Base-by-base conservation (phyloP, 2,113 vertebrate species). In the Mustela lutreola region DNA sequence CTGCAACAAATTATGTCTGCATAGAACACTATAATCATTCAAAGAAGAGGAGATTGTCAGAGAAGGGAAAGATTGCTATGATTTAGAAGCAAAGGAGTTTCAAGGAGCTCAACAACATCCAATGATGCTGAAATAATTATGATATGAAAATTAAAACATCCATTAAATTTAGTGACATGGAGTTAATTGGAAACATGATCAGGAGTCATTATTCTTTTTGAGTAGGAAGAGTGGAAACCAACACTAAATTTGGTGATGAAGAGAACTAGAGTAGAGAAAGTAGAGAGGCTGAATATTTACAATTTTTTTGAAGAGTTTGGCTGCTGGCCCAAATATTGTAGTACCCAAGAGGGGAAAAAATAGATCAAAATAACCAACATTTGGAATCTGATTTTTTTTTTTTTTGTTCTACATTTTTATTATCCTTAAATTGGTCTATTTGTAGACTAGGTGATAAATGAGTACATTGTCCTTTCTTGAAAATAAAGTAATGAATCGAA, bases 401-500 rank as follows among this genome's bases (percentile, higher is more conserved):
- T 5, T 42, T 4, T 79, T 9, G 39, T 75, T 78, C 2, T 4
- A 83, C 3, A 11, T 28, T 19, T 58, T 76, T 26, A 16, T 81
- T 78, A 24, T 84, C 1, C 70, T 94, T 76, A 84, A 75, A 83
- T 28, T 79, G 24, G 58, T 53, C 15, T 16, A 36, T 94, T 84
- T 83, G 12, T 70, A 93, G 71, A 76, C 3, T 21, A 63, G 7
- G 0, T 75, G n/a, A 73, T 36, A 73, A 58, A 65, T 82, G 33
- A 18, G 1, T 73, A 48, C 4, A 39, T 50, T 73, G 14, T 60
- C 26, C 16, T 91, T 94, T 81, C 11, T 67, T 73, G 8, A 95
- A 94, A 81, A 45, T 48, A 36, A 92, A 80, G 80, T 67, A 62
- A 33, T 89, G 12, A 89, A 80, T 80, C 89, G 63, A 89, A 71